Evolutionary conservation across 1,140 invertebrate genomes (phyloP).

Genomic region (Heliconius hermathena): DNA sequence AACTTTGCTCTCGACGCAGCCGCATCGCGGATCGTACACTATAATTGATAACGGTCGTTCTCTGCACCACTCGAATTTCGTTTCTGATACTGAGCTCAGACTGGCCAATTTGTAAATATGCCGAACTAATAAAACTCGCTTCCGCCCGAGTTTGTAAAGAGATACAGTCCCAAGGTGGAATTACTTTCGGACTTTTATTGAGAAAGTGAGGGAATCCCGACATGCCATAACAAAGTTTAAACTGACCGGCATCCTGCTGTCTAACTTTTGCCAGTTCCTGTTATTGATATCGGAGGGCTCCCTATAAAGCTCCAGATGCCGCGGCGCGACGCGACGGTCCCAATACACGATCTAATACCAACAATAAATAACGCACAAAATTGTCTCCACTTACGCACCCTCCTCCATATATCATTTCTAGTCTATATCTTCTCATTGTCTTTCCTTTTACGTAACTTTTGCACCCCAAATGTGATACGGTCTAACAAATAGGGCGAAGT

Average conservation of each 20-base stretch:
- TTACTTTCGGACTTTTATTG: constrained; percentile 76
- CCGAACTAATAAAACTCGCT: constrained; percentile 58
- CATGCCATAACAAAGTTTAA: constrained; percentile 66
- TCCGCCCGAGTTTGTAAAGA: constrained; percentile 62
- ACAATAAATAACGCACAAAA: constrained; percentile 67
- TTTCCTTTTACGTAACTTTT: constrained; percentile 41
- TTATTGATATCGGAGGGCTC: constrained; percentile 65
- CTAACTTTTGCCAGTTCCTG: constrained; percentile 59
- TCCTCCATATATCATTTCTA: constrained; percentile 50
- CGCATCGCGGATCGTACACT: constrained; percentile 39
- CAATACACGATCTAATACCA: constrained; percentile 54
- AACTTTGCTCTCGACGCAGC: constrained; percentile 46
- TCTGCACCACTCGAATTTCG: constrained; percentile 28
- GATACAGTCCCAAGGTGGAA: constrained; percentile 67
- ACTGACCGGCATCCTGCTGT: constrained; percentile 60
- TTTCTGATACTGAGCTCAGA: constrained; percentile 39
- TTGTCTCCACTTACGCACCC: constrained; percentile 56
- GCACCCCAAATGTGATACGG: constrained; percentile 38
- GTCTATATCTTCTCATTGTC: constrained; percentile 45
- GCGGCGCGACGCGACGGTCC: constrained; percentile 41
- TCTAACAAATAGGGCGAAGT: constrained; percentile 33
- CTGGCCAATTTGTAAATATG: constrained; percentile 51
- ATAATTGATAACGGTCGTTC: constrained; percentile 42
- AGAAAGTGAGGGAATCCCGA: constrained; percentile 59
- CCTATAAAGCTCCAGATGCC: constrained; percentile 62